Conservation (phyloP, 2,888 invertebrate genomes). For the Saturnia pavonia region DNA sequence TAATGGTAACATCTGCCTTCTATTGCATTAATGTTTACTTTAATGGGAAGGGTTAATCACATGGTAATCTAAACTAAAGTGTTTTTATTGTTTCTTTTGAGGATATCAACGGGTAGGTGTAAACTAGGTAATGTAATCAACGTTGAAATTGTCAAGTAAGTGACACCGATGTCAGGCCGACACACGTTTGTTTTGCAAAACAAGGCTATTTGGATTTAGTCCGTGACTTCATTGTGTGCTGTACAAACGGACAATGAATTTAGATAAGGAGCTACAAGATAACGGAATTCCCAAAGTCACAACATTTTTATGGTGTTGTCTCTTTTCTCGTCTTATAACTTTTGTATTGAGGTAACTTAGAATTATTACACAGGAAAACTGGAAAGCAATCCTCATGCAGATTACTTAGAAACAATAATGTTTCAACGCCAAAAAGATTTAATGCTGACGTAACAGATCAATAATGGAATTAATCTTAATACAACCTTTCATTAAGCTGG, state of each 20-base stretch:
- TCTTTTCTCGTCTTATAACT: not conserved
- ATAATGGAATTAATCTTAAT: not conserved
- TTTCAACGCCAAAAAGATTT: no score
- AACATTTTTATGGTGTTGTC: constrained; percentile 29
- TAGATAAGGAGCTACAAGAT: constrained; percentile 22
- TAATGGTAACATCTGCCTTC: no score
- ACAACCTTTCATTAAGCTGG: no score
- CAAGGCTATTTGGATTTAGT: constrained; percentile 44
- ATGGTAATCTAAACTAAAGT: not conserved
- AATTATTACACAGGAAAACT: not conserved
- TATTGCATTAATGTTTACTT: no score
- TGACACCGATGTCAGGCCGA: constrained; percentile 13
- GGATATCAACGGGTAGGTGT: not conserved
- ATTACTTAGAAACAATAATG: not conserved
- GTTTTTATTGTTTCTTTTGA: not conserved
- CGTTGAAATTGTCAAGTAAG: constrained; percentile 3
- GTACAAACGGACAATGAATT: constrained; percentile 22
- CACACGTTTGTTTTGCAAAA: constrained; percentile 27
- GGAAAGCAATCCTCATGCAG: not conserved
- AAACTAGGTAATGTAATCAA: not conserved
- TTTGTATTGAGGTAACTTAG: not conserved
- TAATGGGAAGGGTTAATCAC: not conserved
- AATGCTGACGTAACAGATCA: not conserved
- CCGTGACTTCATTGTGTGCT: constrained; percentile 59
- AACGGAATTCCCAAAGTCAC: constrained; percentile 22